Conservation (phyloP, 2,797 vertebrate genomes). For the Esox masquinongy region DNA sequence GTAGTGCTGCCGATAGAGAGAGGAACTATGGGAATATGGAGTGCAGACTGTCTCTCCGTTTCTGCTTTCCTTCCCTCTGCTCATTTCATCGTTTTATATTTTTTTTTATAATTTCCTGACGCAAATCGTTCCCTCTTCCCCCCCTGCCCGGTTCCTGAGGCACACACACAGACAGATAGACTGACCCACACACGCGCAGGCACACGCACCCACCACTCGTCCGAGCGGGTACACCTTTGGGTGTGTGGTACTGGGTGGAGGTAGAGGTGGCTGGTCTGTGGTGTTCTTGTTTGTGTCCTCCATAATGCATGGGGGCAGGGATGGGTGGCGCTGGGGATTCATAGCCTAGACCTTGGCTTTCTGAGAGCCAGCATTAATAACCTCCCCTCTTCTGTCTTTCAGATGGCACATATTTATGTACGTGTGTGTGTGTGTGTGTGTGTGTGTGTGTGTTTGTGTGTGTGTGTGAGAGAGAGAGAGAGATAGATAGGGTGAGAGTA, state of each 20-base stretch:
- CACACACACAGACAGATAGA: slow-evolving; percentile 6
- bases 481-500: background rate
- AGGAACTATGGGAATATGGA: background rate
- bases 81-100: background rate
- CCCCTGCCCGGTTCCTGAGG: too few species aligned
- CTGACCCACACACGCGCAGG: slow-evolving; percentile 5
- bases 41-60: background rate
- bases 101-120: too few species aligned
- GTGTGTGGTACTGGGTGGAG: background rate
- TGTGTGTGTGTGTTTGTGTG: background rate
- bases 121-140: too few species aligned
- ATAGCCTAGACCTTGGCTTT: slow-evolving; percentile 7
- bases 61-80: slow-evolving; percentile 19
- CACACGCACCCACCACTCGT: background rate
- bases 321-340: slow-evolving; percentile 4
- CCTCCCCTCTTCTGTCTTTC: background rate
- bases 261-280: background rate
- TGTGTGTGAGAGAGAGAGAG: background rate
- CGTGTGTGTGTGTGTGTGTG: background rate
- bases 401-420: background rate
- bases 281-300: background rate
- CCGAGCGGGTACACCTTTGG: background rate
- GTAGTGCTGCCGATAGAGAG: background rate
- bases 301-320: slow-evolving; percentile 1
- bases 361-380: slow-evolving; percentile 10